phyloP scores from a whole-genome alignment of 1,140 invertebrate genomes.

The Dolichoris vasculosae region DNA sequence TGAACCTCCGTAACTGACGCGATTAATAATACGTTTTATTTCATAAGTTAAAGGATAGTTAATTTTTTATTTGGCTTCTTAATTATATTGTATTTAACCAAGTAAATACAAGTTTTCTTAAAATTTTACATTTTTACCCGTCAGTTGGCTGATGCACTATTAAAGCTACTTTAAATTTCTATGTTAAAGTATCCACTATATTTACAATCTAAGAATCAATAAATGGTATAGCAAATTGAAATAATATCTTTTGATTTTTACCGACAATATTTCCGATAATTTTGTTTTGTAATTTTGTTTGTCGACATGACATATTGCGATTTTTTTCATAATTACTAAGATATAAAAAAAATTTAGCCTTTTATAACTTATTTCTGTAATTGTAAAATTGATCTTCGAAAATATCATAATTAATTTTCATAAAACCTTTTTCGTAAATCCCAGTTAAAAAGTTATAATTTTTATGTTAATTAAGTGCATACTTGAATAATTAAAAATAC shows the following conservation, averaged over 20 bases:
- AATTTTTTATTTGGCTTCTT: not conserved
- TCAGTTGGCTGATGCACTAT: not conserved
- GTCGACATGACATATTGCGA: no score
- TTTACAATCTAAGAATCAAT: not conserved
- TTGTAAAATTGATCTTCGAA: no score
- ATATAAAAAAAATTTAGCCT: no score
- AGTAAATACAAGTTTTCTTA: not conserved
- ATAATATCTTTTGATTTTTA: not conserved
- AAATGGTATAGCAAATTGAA: not conserved
- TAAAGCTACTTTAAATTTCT: not conserved
- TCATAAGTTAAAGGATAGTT: not conserved
- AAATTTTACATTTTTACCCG: not conserved
- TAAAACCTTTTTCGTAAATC: no score
- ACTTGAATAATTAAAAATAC: no score
- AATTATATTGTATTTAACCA: not conserved
- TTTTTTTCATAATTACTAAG: no score
- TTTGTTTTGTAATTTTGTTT: no score
- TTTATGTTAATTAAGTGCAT: no score
- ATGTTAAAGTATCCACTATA: not conserved
- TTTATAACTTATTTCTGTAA: no score
- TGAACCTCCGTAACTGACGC: not conserved
- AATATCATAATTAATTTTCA: no score
- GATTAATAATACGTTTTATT: conserved; percentile 1
- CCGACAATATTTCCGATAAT: no score
- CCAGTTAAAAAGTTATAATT: no score